Evolutionary conservation across 2,888 invertebrate genomes (phyloP), one percentile per base, ranked within the genome.

Genomic region (Ophion costatus): DNA sequence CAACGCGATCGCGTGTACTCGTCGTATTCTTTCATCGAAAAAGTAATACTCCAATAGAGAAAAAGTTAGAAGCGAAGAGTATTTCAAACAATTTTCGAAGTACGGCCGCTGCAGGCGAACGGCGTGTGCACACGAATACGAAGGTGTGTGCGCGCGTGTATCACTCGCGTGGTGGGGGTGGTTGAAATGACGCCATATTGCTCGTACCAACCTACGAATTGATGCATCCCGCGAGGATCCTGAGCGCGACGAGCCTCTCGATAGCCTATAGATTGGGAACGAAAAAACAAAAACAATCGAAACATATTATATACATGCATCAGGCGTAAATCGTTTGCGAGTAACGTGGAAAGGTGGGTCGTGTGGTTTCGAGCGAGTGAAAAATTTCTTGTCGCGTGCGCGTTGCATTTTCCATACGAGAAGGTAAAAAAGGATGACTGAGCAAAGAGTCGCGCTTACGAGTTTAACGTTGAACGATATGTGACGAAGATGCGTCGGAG

Each of bases 131-230:
- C 17, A 14, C 5, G 17, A 14, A 51, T 14, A 5, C 17, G 1
- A 51, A 51, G 51, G 17, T 14, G 14, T 51, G 5, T 17, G 51
- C 51, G 17, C 11, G 38, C 29, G 45, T 45, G 51, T 17, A 17
- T 51, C 51, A 5, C 2, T 11, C 45, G 51, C 51, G 14, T 17
- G 51, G 14, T 1, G 51, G 51, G 51, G 51, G 2, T 5, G 51
- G 33, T 33, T 14, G 45, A 17, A 3, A 17, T 14, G 81, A 81
- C 81, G 81, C 81, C 81, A 81, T 81, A 17, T 63, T 75, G 63
- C 29, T 59, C 69, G 56, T 56, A 70, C 69, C 67, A 81, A 69
- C 69, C 70, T n/a, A 64, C 69, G 38, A 81, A 75, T 69, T 69
- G n/a, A 81, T 70, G 75, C 64, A 45, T 71, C n/a, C 51, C 17